Conservation (phyloP, 2,113 vertebrate genomes). For the Alligator mississippiensis region DNA sequence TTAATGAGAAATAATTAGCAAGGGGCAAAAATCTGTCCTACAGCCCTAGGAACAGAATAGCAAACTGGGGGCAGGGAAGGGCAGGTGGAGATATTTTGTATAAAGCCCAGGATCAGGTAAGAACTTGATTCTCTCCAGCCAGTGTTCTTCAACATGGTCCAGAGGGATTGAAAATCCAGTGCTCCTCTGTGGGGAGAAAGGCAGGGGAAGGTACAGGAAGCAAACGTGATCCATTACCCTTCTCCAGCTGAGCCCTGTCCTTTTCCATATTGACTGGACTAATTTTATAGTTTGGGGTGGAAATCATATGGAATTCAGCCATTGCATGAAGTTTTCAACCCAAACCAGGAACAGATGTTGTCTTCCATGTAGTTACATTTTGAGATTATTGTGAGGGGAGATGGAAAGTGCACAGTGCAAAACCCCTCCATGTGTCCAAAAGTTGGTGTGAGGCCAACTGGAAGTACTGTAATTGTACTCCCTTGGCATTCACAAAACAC, state of each 20-base stretch:
- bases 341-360: constrained; percentile 3
- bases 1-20: neutral
- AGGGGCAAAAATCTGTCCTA: neutral
- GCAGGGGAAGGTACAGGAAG: neutral
- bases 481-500: neutral
- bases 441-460: neutral
- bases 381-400: neutral
- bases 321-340: constrained; percentile 7
- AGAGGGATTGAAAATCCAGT: neutral
- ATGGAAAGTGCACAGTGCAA: neutral
- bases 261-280: constrained; percentile 28
- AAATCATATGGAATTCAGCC: constrained; percentile 50
- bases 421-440: neutral
- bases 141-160: neutral
- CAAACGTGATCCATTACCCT: neutral
- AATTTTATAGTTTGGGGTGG: constrained; percentile 44
- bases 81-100: constrained; percentile 15
- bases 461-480: neutral
- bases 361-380: neutral
- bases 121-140: neutral
- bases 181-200: neutral
- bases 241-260: constrained; percentile 40
- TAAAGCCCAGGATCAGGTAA: constrained; percentile 11
- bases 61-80: too few species aligned
- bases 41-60: neutral